Evolutionary conservation across 2,888 invertebrate genomes (phyloP).

Genomic region (Galeopsomyia nigrocyanea): DNA sequence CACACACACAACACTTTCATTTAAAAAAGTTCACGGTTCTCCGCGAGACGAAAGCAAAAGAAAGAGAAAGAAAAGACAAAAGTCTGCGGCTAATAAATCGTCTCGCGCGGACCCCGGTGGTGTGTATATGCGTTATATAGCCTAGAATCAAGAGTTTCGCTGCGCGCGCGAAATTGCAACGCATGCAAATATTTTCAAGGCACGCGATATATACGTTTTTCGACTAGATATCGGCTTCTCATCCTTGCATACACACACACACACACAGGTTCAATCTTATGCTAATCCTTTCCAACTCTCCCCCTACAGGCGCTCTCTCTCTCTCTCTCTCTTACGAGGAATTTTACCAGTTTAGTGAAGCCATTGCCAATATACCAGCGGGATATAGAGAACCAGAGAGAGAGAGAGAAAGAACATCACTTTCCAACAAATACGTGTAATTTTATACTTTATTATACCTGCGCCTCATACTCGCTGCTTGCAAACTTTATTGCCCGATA

Average conservation of each 20-base stretch:
- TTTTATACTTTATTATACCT: conserved; percentile 31
- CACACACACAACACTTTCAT: no score
- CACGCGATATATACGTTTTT: conserved; percentile 40
- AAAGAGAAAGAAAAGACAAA: conserved; percentile 1
- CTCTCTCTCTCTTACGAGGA: conserved; percentile 1
- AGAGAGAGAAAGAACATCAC: conserved; percentile 25
- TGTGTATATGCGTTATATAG: neutral
- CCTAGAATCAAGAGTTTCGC: conserved; percentile 37
- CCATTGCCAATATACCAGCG: conserved; percentile 15
- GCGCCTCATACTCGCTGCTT: neutral
- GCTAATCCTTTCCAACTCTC: conserved; percentile 37
- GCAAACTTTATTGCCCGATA: neutral
- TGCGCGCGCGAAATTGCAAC: conserved; percentile 5
- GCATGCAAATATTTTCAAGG: conserved; percentile 47
- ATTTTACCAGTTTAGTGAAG: conserved; percentile 38
- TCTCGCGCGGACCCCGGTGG: neutral
- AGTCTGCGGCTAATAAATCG: neutral
- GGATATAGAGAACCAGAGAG: no score
- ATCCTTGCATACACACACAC: neutral
- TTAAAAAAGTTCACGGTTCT: no score
- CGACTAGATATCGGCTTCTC: conserved; percentile 34
- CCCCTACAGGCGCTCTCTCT: neutral
- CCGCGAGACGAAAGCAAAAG: neutral
- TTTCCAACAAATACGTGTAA: conserved; percentile 28
- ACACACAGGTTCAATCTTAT: conserved; percentile 38